Evolutionary conservation across 2,888 invertebrate genomes (phyloP).

Genomic region (Drosophila subquinaria): DNA sequence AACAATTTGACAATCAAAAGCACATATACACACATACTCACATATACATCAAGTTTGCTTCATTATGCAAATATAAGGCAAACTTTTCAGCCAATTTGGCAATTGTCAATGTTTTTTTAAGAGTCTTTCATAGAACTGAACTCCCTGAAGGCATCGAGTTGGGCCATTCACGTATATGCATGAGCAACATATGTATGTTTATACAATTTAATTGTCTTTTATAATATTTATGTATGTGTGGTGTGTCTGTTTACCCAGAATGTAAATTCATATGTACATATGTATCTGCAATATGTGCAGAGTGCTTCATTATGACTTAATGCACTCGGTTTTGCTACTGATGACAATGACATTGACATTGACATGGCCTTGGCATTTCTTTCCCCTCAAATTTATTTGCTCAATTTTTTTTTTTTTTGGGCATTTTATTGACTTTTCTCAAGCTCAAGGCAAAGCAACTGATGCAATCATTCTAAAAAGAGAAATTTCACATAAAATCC

Average conservation of each 20-base stretch:
- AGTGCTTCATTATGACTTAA: constrained; percentile 17
- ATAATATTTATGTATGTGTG: constrained; percentile 12
- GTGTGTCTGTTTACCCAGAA: not conserved
- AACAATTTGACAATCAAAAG: constrained; percentile 13
- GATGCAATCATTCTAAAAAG: not conserved
- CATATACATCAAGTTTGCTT: constrained; percentile 15
- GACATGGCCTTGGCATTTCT: not conserved
- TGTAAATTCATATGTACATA: not conserved
- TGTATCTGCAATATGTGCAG: constrained; percentile 6
- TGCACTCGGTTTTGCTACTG: constrained; percentile 4
- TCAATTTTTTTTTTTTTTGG: not conserved
- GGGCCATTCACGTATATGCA: not conserved
- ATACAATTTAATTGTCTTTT: constrained; percentile 38
- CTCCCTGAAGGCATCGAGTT: not conserved
- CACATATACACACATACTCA: not conserved
- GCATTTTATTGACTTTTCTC: not conserved
- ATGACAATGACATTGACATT: constrained; percentile 12
- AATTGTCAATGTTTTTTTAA: constrained; percentile 54
- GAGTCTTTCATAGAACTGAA: constrained; percentile 14
- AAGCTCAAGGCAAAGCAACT: not conserved
- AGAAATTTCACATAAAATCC: not conserved
- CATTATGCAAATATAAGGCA: constrained; percentile 60
- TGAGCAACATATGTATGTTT: constrained; percentile 14
- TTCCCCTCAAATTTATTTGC: not conserved
- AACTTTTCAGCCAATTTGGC: constrained; percentile 43